Evolutionary conservation across 2,113 vertebrate genomes (phyloP).

Genomic region (Nettapus auritus): DNA sequence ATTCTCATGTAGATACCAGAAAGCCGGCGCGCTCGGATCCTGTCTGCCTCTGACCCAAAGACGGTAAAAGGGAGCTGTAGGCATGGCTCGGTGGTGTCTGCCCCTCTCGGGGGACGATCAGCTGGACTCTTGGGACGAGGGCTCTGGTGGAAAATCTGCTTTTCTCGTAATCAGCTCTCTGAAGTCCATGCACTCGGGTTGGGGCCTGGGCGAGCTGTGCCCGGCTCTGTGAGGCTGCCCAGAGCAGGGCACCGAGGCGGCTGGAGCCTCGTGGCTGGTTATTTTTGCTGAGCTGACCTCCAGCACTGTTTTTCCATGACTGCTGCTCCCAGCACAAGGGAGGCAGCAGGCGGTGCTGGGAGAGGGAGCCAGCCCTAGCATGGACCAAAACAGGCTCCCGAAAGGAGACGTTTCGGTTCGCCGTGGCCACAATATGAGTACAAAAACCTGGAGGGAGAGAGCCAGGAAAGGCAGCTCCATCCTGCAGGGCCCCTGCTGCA

Average conservation of each 20-base stretch:
- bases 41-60: constrained; percentile 69
- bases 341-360: neutral
- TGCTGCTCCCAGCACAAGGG: neutral
- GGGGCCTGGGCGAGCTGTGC: rapidly evolving
- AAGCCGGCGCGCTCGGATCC: constrained; percentile 75
- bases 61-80: constrained; percentile 49
- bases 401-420: neutral
- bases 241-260: neutral
- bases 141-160: neutral
- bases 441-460: neutral
- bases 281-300: neutral
- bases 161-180: neutral
- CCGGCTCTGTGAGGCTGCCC: neutral
- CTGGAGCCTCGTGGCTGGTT: neutral
- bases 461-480: neutral
- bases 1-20: constrained; percentile 80
- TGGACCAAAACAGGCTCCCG: neutral
- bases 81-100: neutral
- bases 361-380: neutral
- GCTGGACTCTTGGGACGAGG: constrained; percentile 17
- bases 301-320: neutral
- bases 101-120: neutral
- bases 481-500: too few relatives aligned
- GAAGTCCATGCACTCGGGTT: constrained; percentile 60
- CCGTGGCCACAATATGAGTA: rapidly evolving